These are phyloP conservation scores for Quiscalus mexicanus DNA, from an alignment of 2,113 vertebrate genomes.

Conservation along the genomic window DNA sequence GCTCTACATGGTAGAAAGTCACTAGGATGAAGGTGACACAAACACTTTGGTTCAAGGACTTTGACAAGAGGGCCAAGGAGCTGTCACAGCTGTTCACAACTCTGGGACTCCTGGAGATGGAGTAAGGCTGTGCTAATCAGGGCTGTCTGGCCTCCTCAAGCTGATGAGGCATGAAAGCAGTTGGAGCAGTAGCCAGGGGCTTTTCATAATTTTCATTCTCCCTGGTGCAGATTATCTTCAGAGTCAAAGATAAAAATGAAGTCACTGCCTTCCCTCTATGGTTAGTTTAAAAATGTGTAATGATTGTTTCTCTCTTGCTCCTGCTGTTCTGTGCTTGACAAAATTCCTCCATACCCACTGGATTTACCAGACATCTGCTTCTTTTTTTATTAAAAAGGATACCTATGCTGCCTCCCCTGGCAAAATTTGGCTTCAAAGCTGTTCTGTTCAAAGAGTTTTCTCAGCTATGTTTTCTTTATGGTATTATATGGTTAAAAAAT, in stretches of 20 bases:
- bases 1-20: not conserved
- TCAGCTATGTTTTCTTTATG: not conserved
- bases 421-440: slow-evolving; percentile 7
- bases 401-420: not conserved
- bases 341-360: not conserved
- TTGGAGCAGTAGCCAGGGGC: not conserved
- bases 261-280: not conserved
- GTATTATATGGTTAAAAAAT: not conserved
- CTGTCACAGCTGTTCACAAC: not conserved
- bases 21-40: not conserved
- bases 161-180: slow-evolving; percentile 35
- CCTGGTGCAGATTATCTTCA: not conserved
- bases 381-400: not conserved
- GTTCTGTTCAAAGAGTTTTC: slow-evolving; percentile 1
- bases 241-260: slow-evolving; percentile 12
- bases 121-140: not conserved
- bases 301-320: slow-evolving; percentile 16
- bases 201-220: slow-evolving; percentile 33
- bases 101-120: not conserved
- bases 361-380: slow-evolving; percentile 4
- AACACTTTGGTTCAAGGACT: not conserved
- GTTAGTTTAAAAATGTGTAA: slow-evolving; percentile 33
- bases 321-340: slow-evolving; percentile 22
- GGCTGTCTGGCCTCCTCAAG: not conserved
- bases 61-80: not conserved